phyloP scores from a whole-genome alignment of 2,797 vertebrate species.

The Enteromius anoplus region DNA sequence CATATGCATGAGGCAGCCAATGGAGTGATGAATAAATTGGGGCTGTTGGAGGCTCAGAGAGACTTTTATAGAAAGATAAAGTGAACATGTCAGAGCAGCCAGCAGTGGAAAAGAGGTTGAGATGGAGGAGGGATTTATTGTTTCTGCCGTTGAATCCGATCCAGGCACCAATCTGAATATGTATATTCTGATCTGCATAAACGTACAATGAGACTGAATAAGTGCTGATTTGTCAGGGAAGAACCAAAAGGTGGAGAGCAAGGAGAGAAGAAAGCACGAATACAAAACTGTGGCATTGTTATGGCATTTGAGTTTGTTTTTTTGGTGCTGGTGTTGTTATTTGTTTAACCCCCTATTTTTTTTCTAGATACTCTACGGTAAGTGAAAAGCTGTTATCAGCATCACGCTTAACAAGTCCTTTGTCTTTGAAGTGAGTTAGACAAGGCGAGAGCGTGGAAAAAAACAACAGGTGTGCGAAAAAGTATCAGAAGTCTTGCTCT shows the following conservation, averaged over 20 bases:
- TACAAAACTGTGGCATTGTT: neutral
- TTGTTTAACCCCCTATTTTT: neutral
- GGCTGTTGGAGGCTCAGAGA: slow-evolving; percentile 34
- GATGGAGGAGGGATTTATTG: slow-evolving; percentile 34
- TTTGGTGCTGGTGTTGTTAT: neutral
- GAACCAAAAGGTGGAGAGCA: slow-evolving; percentile 4
- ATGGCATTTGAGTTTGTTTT: neutral
- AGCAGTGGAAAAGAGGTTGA: slow-evolving; percentile 36
- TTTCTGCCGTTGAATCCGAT: slow-evolving; percentile 36
- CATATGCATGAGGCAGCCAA: slow-evolving; percentile 53
- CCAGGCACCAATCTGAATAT: slow-evolving; percentile 34
- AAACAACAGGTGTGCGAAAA: neutral
- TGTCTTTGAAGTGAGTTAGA: slow-evolving; percentile 29
- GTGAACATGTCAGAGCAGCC: slow-evolving; percentile 50
- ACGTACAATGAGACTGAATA: slow-evolving; percentile 29
- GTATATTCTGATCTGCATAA: slow-evolving; percentile 40
- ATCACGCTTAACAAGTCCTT: slow-evolving; percentile 14
- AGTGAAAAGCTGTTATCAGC: slow-evolving; percentile 40
- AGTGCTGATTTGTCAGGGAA: slow-evolving; percentile 15
- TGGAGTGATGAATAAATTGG: slow-evolving; percentile 51
- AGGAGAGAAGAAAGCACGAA: slow-evolving; percentile 1
- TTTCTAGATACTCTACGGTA: neutral
- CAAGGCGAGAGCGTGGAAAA: neutral
- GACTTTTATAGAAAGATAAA: slow-evolving; percentile 54
- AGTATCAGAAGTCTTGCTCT: slow-evolving; percentile 13